Evolutionary conservation across 2,888 invertebrate genomes (phyloP).

Genomic region (Acheta domesticus): DNA sequence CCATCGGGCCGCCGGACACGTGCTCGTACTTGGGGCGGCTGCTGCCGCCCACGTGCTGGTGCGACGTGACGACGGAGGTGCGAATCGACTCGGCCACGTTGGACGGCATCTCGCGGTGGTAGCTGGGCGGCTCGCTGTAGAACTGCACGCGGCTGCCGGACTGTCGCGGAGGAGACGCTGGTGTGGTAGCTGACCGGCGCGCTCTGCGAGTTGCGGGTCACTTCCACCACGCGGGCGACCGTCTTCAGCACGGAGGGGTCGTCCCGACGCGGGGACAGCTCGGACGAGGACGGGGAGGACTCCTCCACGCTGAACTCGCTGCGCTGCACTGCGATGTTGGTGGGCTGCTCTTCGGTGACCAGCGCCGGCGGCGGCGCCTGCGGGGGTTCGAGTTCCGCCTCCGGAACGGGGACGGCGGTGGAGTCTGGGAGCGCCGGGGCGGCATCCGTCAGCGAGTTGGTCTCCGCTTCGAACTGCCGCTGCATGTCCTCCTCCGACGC

Average conservation of each 20-base stretch:
- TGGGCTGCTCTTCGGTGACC: slow-evolving; percentile 35
- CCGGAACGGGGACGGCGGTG: neutral
- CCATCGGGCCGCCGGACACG: neutral
- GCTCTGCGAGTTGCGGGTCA: neutral
- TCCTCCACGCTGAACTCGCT: slow-evolving; percentile 41
- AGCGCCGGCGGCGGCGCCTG: slow-evolving; percentile 29
- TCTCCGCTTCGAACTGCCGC: neutral
- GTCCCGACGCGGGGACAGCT: neutral
- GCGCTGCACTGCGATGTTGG: slow-evolving; percentile 38
- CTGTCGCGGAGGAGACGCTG: slow-evolving; percentile 38
- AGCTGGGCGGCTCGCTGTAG: slow-evolving; percentile 37
- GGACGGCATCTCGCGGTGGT: slow-evolving; percentile 30
- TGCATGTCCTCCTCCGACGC: slow-evolving; percentile 8
- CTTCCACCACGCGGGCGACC: slow-evolving; percentile 20
- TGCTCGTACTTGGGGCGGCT: slow-evolving; percentile 41
- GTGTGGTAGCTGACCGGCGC: slow-evolving; percentile 36
- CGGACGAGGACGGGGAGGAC: slow-evolving; percentile 32
- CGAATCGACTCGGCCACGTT: slow-evolving; percentile 26
- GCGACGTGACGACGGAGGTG: slow-evolving; percentile 3
- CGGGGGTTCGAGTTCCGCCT: neutral
- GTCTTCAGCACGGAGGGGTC: neutral
- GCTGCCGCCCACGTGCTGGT: slow-evolving; percentile 37
- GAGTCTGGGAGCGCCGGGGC: neutral
- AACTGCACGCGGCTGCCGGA: slow-evolving; percentile 38
- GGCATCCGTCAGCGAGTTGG: neutral